A percentile compares a stretch with the other conserved stretches of the same genome.
These are phyloP conservation scores for Spicauda simplicius DNA, from an alignment of 2,888 invertebrate species.

Conservation along the genomic window DNA sequence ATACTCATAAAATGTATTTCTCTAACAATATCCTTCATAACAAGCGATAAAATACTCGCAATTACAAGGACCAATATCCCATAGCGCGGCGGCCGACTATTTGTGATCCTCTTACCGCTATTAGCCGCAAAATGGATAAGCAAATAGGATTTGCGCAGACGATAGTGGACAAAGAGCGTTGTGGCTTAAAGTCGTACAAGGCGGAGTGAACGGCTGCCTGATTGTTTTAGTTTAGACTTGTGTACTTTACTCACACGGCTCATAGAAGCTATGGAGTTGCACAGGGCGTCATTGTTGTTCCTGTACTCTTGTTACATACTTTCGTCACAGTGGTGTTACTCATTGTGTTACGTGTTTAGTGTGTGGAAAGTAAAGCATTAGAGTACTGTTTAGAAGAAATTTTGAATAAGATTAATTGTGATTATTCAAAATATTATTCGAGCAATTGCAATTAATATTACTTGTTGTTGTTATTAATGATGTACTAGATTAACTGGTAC, in stretches of 20 bases:
- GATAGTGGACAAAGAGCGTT: constrained; percentile 50
- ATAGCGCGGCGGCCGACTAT: constrained; percentile 42
- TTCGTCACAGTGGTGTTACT: too few relatives aligned
- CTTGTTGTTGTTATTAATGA: too few relatives aligned
- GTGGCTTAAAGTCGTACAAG: constrained; percentile 30
- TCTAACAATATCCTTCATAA: not conserved
- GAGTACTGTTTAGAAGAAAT: too few relatives aligned
- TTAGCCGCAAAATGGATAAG: constrained; percentile 55
- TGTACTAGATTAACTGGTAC: too few relatives aligned
- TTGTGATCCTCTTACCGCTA: constrained; percentile 54
- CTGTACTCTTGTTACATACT: not conserved
- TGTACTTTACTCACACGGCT: not conserved
- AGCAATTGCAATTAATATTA: too few relatives aligned
- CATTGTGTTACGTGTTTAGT: too few relatives aligned
- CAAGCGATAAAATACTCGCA: not conserved
- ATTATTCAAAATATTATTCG: too few relatives aligned
- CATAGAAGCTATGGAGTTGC: not conserved
- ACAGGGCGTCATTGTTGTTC: not conserved
- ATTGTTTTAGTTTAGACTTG: not conserved
- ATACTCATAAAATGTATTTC: too few relatives aligned
- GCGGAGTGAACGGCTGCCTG: constrained; percentile 14
- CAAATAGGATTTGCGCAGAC: constrained; percentile 51
- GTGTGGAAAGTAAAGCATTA: too few relatives aligned
- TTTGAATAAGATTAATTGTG: too few relatives aligned
- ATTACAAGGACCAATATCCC: constrained; percentile 14